These are phyloP conservation scores for Agonopterix alstromeriana DNA, from an alignment of 2,888 invertebrate genomes.

Conservation along the genomic window DNA sequence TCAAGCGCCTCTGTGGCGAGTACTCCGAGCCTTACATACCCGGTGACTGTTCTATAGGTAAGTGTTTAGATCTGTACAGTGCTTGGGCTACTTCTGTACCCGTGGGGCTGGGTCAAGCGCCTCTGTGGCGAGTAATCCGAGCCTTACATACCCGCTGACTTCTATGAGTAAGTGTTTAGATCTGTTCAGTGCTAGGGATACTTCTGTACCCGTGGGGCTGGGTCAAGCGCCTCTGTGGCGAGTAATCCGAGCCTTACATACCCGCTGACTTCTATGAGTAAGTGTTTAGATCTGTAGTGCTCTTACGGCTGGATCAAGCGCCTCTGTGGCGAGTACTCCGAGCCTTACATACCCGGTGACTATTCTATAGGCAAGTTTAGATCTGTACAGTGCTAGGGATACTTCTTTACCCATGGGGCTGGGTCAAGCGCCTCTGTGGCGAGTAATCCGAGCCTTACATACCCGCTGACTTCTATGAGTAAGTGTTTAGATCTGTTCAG, in stretches of 20 bases:
- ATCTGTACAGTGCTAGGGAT: constrained; percentile 78
- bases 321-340: constrained; percentile 86
- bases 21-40: constrained; percentile 86
- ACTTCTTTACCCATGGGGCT: constrained; percentile 88
- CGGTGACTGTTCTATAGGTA: constrained; percentile 85
- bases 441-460: constrained; percentile 85
- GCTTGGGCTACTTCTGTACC: constrained; percentile 83
- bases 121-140: constrained; percentile 86
- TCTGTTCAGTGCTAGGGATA: constrained; percentile 78
- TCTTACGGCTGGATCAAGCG: constrained; percentile 89
- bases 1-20: constrained; percentile 82
- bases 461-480: constrained; percentile 85
- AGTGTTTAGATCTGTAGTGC: constrained; percentile 49
- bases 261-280: constrained; percentile 85
- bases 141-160: constrained; percentile 86
- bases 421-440: constrained; percentile 86
- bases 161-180: constrained; percentile 76
- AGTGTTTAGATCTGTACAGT: constrained; percentile 47
- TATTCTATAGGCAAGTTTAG: constrained; percentile 81
- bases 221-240: constrained; percentile 85
- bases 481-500: constrained; percentile 22
- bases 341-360: constrained; percentile 85
- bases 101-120: constrained; percentile 86
- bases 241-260: constrained; percentile 85
- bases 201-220: constrained; percentile 90